Base-by-base conservation (phyloP, 2,797 vertebrate species). In the Bucorvus abyssinicus region DNA sequence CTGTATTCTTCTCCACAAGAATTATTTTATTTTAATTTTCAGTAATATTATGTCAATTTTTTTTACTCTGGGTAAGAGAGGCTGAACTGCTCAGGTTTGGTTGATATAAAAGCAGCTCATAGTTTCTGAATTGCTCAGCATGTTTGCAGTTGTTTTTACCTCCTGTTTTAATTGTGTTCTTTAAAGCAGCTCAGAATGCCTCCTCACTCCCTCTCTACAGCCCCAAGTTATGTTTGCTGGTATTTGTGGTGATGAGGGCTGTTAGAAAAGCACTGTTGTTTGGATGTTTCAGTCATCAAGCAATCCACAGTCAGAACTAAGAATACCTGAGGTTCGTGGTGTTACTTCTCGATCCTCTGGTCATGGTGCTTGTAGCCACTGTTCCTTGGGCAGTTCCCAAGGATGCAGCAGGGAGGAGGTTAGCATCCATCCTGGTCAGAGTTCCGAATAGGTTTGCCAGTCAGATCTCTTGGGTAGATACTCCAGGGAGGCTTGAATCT, bases 401-500 rank as follows among this genome's bases (percentile, higher is more conserved):
- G 68, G 53, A n/a, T 29, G 40, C 8, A 10, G 78, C 30, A 13
- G 13, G 40, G 65, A 38, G 34, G 23, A 44, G 45, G 52, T 42
- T 36, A 52, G 8, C 49, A 74, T 57, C 86, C 27, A 8, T 60
- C 32, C 36, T 79, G 13, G 40, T 74, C 67, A 3, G 19, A 70
- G 42, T 75, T 56, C 47, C 11, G 42, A 44, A 42, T 64, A 21
- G 59, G 34, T 91, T 74, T 38, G 86, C 49, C 50, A 47, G 27
- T 36, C 32, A 71, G 56, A 84, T 95, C 49, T 91, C 85, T 64
- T 1, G 16, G 49, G 49, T 15, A 79, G 83, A 77, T 92, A 70
- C 53, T 93, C 91, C 64, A 94, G 84, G 81, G 52, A 77, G 45
- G 56, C 61, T 87, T 57, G 45, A 82, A 40, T 86, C 84, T 92